Percentiles rank a stretch among this genome's conserved stretches.
phyloP scores from a whole-genome alignment of 64 coral and sea anemone species.

The Dendrophyllia cribrosa region DNA sequence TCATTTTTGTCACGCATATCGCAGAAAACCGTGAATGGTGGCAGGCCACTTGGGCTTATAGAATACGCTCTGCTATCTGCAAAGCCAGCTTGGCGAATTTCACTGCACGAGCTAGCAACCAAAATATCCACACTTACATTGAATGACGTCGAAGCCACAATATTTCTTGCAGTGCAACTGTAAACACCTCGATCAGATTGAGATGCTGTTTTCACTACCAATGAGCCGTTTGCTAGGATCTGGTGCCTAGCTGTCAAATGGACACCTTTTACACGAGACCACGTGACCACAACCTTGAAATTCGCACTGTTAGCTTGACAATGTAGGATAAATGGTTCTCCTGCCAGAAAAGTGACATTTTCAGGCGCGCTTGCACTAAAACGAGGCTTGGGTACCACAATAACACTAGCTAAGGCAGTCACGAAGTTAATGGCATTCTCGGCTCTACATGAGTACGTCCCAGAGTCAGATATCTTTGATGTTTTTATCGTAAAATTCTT shows the following conservation, averaged over 20 bases:
- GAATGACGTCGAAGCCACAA: background rate
- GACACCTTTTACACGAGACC: background rate
- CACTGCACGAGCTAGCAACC: background rate
- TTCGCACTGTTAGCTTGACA: constrained; percentile 28
- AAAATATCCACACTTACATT: background rate
- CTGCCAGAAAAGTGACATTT: background rate
- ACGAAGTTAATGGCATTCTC: background rate
- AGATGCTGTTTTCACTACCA: constrained; percentile 3
- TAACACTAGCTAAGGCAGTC: background rate
- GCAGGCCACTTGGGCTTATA: constrained; percentile 19
- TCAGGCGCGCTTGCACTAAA: background rate
- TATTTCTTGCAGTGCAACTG: constrained; percentile 26
- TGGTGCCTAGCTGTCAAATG: background rate
- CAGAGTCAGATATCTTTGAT: background rate
- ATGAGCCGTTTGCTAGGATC: background rate
- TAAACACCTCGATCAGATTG: constrained; percentile 3
- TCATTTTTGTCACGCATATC: no score
- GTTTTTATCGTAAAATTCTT: background rate
- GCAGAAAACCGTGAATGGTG: constrained; percentile 10
- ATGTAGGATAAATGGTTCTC: background rate
- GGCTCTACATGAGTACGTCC: constrained; percentile 36
- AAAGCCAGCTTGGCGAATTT: background rate
- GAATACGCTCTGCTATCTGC: constrained; percentile 15
- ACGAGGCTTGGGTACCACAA: constrained; percentile 1
- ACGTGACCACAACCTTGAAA: background rate